Base-by-base conservation (phyloP, 2,888 invertebrate genomes). In the Itoplectis maculator region DNA sequence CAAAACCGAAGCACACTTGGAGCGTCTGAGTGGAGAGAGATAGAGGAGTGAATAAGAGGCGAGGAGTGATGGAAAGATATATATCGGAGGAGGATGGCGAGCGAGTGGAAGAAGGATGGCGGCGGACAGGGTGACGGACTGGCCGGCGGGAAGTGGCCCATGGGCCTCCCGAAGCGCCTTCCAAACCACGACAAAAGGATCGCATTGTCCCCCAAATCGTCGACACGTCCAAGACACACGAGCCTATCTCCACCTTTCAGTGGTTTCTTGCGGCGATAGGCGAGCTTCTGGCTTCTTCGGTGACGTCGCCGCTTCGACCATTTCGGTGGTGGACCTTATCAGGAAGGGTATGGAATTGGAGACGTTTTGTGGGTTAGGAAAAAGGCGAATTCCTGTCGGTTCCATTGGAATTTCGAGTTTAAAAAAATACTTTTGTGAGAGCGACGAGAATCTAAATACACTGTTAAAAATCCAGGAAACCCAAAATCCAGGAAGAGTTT, bases 1-100 rank as follows among this genome's bases (percentile, higher is more conserved):
- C 61, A 37, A 84, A 85, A 84, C 83, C 84, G 77, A 85, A 88
- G 86, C 88, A 86, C 89, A 88, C 89, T 89, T 86, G 87, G 88
- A 79, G 78, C 82, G 88, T 87, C 88, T 88, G 88, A 89, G 89
- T 89, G 86, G 84, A 81, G 80, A 29, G 54, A 81, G 72, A 70
- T 74, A 74, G 68, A 79, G 63, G 29, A 47, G n/a, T 54, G 29
- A 29, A 45, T 51, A 20, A 49, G 13, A 42, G n/a, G 37, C 61
- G 23, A n/a, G n/a, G 37, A 15, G 37, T 35, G 35, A 76, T 69
- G n/a, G 81, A 81, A 63, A 63, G 45, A 73, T 56, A 73, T 51
- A 69, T 69, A 56, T 59, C 20, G 61, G 11, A 56, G 74, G 70
- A 77, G 74, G 66, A 69, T 68, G 69, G 69, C 37, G 73, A 74